A percentile compares a stretch with the other conserved stretches of the same genome.
phyloP scores from a whole-genome alignment of 2,888 invertebrate species.

The Rotaria magnacalcarata region DNA sequence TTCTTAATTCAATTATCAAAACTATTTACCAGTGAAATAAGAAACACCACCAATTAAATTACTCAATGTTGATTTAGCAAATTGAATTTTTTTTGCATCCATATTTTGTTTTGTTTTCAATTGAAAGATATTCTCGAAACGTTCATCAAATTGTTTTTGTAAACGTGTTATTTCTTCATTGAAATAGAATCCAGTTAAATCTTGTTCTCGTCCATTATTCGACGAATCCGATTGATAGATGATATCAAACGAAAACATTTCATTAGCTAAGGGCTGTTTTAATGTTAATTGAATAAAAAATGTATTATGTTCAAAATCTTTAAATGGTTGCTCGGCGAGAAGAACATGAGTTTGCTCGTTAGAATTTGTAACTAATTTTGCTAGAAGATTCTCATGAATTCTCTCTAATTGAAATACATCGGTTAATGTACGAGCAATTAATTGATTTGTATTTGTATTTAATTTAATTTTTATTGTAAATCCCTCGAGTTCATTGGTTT shows the following conservation, averaged over 20 bases:
- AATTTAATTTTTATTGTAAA: slow-evolving; percentile 66
- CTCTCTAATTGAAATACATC: slow-evolving; percentile 50
- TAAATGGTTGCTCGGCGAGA: slow-evolving; percentile 38
- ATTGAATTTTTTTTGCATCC: slow-evolving; percentile 63
- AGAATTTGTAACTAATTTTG: slow-evolving; percentile 42
- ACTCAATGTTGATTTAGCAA: slow-evolving; percentile 74
- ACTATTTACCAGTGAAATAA: slow-evolving; percentile 37
- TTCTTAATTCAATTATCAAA: too few relatives aligned
- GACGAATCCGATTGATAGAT: slow-evolving; percentile 69
- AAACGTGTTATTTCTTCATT: slow-evolving; percentile 40
- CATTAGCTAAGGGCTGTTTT: slow-evolving; percentile 61
- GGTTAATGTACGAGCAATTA: slow-evolving; percentile 48
- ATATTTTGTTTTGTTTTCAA: slow-evolving; percentile 72
- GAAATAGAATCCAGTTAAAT: slow-evolving; percentile 43
- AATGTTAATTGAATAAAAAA: slow-evolving; percentile 63
- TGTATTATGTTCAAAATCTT: slow-evolving; percentile 56
- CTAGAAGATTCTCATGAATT: background rate
- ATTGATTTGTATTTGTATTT: background rate
- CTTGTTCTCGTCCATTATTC: slow-evolving; percentile 60
- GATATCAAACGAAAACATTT: slow-evolving; percentile 77
- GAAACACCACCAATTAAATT: slow-evolving; percentile 46
- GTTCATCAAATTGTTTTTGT: slow-evolving; percentile 61
- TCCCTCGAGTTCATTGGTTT: slow-evolving; percentile 72
- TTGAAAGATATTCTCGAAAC: slow-evolving; percentile 76
- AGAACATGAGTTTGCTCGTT: background rate